Percentiles rank a stretch among this genome's conserved stretches.
phyloP scores from a whole-genome alignment of 2,797 vertebrate genomes.

The Spatula clypeata region DNA sequence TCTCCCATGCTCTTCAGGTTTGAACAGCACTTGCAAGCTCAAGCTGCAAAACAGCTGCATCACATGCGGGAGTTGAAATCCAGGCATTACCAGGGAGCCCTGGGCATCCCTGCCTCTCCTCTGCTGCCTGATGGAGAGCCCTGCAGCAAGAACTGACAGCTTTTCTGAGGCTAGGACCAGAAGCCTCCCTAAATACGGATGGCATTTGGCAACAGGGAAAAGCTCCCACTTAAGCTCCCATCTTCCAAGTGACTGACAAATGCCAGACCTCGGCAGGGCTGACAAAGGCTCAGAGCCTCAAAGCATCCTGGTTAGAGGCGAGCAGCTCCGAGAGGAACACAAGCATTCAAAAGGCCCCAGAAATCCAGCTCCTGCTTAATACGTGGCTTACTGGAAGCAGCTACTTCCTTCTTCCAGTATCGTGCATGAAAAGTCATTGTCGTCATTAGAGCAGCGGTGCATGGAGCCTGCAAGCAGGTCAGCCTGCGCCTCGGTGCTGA shows the following conservation, averaged over 20 bases:
- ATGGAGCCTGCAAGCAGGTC: neutral
- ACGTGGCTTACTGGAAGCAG: neutral
- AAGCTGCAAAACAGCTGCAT: constrained; percentile 24
- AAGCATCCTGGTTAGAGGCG: neutral
- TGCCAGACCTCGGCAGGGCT: neutral
- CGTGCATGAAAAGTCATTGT: neutral
- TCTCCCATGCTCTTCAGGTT: neutral
- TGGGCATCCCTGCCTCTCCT: neutral
- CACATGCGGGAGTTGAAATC: neutral
- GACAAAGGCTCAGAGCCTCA: neutral
- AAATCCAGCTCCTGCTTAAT: neutral
- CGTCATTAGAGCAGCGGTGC: neutral
- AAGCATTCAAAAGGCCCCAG: neutral
- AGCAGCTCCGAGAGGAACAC: neutral
- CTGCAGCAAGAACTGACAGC: neutral
- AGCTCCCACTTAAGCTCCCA: neutral
- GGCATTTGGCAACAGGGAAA: neutral
- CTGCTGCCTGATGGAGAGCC: neutral
- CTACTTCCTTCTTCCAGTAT: constrained; percentile 4
- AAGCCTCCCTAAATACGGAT: neutral
- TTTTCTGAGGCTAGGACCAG: neutral
- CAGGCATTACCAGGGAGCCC: neutral
- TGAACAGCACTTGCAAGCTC: neutral
- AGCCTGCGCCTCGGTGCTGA: neutral
- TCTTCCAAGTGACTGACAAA: constrained; percentile 42